Evolutionary conservation across 2,888 invertebrate genomes (phyloP).

Genomic region (Drymonia ruficornis): DNA sequence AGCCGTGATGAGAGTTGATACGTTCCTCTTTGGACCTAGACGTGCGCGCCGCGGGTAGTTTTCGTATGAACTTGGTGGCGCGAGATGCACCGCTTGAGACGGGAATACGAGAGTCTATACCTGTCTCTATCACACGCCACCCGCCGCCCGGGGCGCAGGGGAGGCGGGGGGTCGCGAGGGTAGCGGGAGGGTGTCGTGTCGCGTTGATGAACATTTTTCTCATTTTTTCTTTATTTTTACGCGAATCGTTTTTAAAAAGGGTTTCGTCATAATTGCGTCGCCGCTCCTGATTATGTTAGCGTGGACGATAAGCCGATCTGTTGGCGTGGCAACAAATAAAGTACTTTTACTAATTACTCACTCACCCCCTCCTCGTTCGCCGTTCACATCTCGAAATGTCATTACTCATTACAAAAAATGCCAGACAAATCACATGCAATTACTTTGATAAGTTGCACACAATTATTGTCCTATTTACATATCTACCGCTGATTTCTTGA

Average conservation of each 20-base stretch:
- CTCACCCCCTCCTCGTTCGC: constrained; percentile 6
- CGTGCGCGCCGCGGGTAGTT: constrained; percentile 82
- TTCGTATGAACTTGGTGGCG: constrained; percentile 79
- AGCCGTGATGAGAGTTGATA: constrained; percentile 27
- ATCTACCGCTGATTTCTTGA: constrained; percentile 16
- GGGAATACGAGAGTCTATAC: constrained; percentile 47
- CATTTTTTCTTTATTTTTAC: constrained; percentile 82
- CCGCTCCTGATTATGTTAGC: constrained; percentile 74
- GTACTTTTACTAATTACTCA: constrained; percentile 25
- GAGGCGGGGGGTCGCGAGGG: constrained; percentile 46
- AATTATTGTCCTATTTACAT: constrained; percentile 30
- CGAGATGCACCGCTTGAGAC: constrained; percentile 74
- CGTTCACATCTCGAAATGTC: constrained; percentile 11
- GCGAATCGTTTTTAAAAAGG: constrained; percentile 84
- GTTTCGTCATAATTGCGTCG: constrained; percentile 84
- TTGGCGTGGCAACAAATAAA: constrained; percentile 35
- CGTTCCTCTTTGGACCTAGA: constrained; percentile 37
- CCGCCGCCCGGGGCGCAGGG: constrained; percentile 72
- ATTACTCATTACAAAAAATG: constrained; percentile 15
- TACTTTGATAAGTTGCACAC: constrained; percentile 25
- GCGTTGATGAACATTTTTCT: constrained; percentile 85
- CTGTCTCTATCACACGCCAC: constrained; percentile 64
- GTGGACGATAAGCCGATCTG: constrained; percentile 63
- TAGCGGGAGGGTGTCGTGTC: constrained; percentile 73
- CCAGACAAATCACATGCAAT: constrained; percentile 18